Base-by-base conservation (phyloP, 1,140 invertebrate species). In the Riptortus pedestris region DNA sequence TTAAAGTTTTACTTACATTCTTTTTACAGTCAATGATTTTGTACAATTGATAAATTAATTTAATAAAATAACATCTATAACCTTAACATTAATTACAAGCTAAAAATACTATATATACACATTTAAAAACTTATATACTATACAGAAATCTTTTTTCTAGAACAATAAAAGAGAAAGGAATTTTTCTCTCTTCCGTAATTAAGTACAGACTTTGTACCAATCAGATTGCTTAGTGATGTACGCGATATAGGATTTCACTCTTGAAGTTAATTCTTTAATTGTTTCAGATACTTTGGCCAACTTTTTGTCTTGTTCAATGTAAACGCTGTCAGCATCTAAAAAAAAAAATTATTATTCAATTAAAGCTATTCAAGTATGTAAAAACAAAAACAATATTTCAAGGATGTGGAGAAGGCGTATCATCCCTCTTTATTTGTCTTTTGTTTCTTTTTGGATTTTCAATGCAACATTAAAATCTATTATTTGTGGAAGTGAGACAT, bases 271-370 rank as follows among this genome's bases (percentile, higher is more conserved):
- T 43, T 43, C 33, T 20, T 60, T 33, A 24, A 60, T 60, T 14
- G 20, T 31, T 33, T 38, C 26, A 1, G 59, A 28, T 24, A 33
- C 31, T 18, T 43, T 43, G 12, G 29, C 29, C 31, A 60, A 27
- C 16, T 60, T 60, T 43, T 43, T 43, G 20, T 43, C 38, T 60
- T 60, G 59, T 43, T 60, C 59, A 24, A 24, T 60, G 33, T 60
- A 60, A 7, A 43, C 43, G n/a, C 20, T 45, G 22, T 60, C 59
- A 43, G 59, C 59, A 33, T 60, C 59, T 60, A 33, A 7, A 60
- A 60, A 28, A 24, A 60, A 60, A 60, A 59, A 1, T 29, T 59
- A 33, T 18, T 27, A 27, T 26, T 9, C 4, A 24, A 1, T 24
- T 4, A 55, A 18, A 55, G 26, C 14, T 38, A 27, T 1, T 55